Conservation (phyloP, 2,888 invertebrate species). For the Therioaphis trifolii region DNA sequence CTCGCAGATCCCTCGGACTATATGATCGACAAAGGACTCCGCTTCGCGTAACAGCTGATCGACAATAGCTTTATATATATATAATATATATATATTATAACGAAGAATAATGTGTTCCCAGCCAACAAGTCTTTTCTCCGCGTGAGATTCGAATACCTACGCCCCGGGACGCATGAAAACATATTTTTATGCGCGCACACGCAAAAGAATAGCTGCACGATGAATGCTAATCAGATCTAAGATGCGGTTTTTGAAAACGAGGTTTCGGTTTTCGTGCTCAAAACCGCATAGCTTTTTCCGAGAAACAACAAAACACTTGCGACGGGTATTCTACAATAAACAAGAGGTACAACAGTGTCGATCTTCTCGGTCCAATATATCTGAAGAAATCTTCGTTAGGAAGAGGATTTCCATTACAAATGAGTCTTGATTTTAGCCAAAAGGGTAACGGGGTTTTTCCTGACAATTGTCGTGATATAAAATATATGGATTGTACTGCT, state of each 20-base stretch:
- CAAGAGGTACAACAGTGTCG: background rate
- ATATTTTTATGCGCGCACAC: background rate
- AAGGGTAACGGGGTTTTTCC: background rate
- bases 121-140: background rate
- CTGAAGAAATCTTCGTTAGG: background rate
- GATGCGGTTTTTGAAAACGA: conserved; percentile 20
- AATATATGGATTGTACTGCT: too few species aligned
- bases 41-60: conserved; percentile 45
- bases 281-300: conserved; percentile 37
- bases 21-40: conserved; percentile 56
- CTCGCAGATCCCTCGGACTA: background rate
- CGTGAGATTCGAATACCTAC: conserved; percentile 10
- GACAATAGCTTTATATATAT: background rate
- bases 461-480: too few species aligned
- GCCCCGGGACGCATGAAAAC: conserved; percentile 1
- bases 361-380: background rate
- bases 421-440: background rate
- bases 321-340: background rate
- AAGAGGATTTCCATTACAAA: background rate
- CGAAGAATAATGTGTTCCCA: conserved; percentile 9
- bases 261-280: background rate
- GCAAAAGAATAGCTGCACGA: background rate
- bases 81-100: background rate
- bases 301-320: background rate
- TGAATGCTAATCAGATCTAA: background rate